These are phyloP conservation scores for Nymphalis urticae DNA, from an alignment of 2,888 invertebrate genomes.

Conservation along the genomic window DNA sequence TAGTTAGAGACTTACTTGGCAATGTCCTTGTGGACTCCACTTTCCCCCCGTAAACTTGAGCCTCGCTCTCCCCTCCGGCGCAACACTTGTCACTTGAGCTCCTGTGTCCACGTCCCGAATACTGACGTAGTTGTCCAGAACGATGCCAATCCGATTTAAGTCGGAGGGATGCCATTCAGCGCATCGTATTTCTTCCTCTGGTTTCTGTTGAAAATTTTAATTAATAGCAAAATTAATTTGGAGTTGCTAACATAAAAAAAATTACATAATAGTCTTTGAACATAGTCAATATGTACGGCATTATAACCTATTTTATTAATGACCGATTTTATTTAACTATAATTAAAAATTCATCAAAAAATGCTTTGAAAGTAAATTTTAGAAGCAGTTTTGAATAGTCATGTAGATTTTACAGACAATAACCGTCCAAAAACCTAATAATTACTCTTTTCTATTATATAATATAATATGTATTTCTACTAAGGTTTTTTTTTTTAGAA, in stretches of 20 bases:
- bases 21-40: slow-evolving; percentile 96
- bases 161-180: slow-evolving; percentile 94
- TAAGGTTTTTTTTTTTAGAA: too few species aligned
- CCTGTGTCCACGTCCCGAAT: slow-evolving; percentile 87
- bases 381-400: too few species aligned
- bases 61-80: slow-evolving; percentile 85
- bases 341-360: too few species aligned
- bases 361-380: too few species aligned
- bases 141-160: slow-evolving; percentile 85
- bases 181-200: slow-evolving; percentile 88
- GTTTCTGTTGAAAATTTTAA: slow-evolving; percentile 55
- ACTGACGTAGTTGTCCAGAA: slow-evolving; percentile 88
- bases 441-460: too few species aligned
- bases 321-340: too few species aligned
- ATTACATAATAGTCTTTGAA: not conserved
- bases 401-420: too few species aligned
- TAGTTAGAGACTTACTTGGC: slow-evolving; percentile 76
- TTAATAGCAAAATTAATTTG: not conserved
- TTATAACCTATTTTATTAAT: too few species aligned
- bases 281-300: too few species aligned
- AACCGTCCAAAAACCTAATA: too few species aligned
- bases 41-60: slow-evolving; percentile 91
- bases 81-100: slow-evolving; percentile 65
- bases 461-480: too few species aligned
- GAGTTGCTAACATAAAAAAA: not conserved